These are phyloP conservation scores for Polyploca ridens DNA, from an alignment of 2,888 invertebrate species.

Conservation along the genomic window DNA sequence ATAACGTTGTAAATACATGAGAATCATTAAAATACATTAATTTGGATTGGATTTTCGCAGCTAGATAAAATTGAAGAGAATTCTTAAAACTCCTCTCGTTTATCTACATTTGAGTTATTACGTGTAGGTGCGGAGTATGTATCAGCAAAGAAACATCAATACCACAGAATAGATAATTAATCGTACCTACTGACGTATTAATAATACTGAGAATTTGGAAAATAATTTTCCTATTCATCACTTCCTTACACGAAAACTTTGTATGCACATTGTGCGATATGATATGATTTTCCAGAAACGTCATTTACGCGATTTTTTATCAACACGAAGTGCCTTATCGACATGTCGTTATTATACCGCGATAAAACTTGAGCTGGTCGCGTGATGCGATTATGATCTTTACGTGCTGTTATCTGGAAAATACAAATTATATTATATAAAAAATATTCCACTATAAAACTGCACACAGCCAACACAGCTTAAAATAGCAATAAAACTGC, in stretches of 20 bases:
- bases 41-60: neutral
- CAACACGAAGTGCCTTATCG: conserved; percentile 28
- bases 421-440: conserved; percentile 1
- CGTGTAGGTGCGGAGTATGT: conserved; percentile 13
- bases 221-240: conserved; percentile 23
- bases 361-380: conserved; percentile 39
- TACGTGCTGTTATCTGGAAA: conserved; percentile 22
- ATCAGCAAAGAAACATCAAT: conserved; percentile 14
- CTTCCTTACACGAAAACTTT: conserved; percentile 21
- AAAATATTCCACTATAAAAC: neutral
- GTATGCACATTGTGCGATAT: conserved; percentile 20
- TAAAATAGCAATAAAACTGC: neutral
- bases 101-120: neutral
- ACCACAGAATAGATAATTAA: no score
- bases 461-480: neutral
- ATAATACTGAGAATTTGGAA: conserved; percentile 21
- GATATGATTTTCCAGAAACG: conserved; percentile 23
- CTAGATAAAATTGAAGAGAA: neutral
- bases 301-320: conserved; percentile 21
- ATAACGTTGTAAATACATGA: neutral
- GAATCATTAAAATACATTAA: neutral
- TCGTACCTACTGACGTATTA: no score
- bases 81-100: neutral
- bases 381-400: conserved; percentile 40
- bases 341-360: conserved; percentile 35